A percentile compares a stretch with the other conserved stretches of the same genome.
These are phyloP conservation scores for Alitta virens DNA, from an alignment of 2,888 invertebrate species.

Conservation along the genomic window DNA sequence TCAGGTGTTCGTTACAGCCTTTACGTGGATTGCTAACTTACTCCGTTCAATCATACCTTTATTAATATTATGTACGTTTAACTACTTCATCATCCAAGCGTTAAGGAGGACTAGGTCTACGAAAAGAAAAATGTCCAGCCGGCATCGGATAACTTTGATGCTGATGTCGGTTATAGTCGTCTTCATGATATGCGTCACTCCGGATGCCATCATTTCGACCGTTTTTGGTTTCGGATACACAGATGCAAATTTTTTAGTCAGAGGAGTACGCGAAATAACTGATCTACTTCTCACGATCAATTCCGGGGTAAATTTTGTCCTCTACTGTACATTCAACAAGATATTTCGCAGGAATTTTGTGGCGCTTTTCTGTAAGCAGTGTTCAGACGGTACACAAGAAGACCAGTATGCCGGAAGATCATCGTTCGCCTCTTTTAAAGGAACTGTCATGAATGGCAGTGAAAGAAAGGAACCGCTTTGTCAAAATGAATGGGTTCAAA, in stretches of 20 bases:
- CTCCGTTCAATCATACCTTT: slow-evolving; percentile 53
- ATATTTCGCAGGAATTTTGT: slow-evolving; percentile 20
- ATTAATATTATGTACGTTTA: slow-evolving; percentile 45
- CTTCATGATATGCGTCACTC: slow-evolving; percentile 34
- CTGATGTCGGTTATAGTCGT: slow-evolving; percentile 34
- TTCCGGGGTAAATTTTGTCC: slow-evolving; percentile 25
- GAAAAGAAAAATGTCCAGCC: slow-evolving; percentile 9
- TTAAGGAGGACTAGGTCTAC: slow-evolving; percentile 37
- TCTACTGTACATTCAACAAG: slow-evolving; percentile 27
- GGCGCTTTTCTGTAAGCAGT: slow-evolving; percentile 17
- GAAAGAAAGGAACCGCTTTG: slow-evolving; percentile 5
- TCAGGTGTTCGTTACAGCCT: slow-evolving; percentile 42
- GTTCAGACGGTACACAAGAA: neutral
- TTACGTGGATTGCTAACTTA: slow-evolving; percentile 50
- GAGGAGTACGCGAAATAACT: slow-evolving; percentile 34
- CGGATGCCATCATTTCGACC: slow-evolving; percentile 36
- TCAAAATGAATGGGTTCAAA: slow-evolving; percentile 13
- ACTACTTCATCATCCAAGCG: slow-evolving; percentile 50
- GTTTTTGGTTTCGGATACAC: slow-evolving; percentile 30
- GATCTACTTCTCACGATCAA: slow-evolving; percentile 31
- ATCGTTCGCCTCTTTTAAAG: slow-evolving; percentile 6
- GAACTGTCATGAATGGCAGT: slow-evolving; percentile 10
- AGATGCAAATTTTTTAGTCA: slow-evolving; percentile 26
- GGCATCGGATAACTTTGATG: slow-evolving; percentile 34
- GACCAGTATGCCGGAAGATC: neutral